A percentile compares a stretch with the other conserved stretches of the same genome.
These are phyloP conservation scores for Drosophila azteca DNA, from an alignment of 1,140 invertebrate genomes.

Conservation along the genomic window DNA sequence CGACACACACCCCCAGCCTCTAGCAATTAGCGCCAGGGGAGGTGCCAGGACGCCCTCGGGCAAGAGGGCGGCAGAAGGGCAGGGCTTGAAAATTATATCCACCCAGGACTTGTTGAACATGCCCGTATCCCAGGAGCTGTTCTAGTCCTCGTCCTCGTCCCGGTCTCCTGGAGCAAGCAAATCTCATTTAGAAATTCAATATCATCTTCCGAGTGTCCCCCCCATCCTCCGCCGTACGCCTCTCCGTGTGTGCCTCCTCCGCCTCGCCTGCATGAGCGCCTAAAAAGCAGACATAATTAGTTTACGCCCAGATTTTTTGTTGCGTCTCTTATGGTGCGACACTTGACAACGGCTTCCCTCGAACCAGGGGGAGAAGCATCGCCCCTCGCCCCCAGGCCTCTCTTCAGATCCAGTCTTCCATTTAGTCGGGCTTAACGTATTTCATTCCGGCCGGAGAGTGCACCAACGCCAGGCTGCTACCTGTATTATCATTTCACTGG, in stretches of 20 bases:
- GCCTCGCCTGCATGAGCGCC: constrained; percentile 63
- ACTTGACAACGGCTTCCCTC: constrained; percentile 32
- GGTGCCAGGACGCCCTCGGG: background rate
- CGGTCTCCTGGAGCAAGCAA: constrained; percentile 14
- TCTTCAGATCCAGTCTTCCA: too few species aligned
- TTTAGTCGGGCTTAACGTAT: too few species aligned
- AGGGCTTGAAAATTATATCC: constrained; percentile 2
- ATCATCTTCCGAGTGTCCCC: constrained; percentile 30
- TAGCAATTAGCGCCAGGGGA: constrained; percentile 30
- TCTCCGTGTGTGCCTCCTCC: constrained; percentile 7
- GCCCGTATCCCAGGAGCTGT: background rate
- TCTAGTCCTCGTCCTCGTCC: background rate
- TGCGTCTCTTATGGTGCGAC: constrained; percentile 46
- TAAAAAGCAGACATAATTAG: constrained; percentile 77
- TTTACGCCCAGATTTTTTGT: constrained; percentile 66
- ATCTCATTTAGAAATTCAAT: constrained; percentile 68
- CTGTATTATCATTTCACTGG: too few species aligned
- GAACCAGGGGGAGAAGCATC: background rate
- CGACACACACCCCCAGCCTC: background rate
- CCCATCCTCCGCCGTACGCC: background rate
- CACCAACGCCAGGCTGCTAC: too few species aligned
- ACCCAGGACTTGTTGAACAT: constrained; percentile 65
- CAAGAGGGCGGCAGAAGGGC: background rate
- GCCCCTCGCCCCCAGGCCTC: background rate
- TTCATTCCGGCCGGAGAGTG: too few species aligned